Evolutionary conservation across 1,140 invertebrate genomes (phyloP).

Genomic region (Brachionus calyciflorus): DNA sequence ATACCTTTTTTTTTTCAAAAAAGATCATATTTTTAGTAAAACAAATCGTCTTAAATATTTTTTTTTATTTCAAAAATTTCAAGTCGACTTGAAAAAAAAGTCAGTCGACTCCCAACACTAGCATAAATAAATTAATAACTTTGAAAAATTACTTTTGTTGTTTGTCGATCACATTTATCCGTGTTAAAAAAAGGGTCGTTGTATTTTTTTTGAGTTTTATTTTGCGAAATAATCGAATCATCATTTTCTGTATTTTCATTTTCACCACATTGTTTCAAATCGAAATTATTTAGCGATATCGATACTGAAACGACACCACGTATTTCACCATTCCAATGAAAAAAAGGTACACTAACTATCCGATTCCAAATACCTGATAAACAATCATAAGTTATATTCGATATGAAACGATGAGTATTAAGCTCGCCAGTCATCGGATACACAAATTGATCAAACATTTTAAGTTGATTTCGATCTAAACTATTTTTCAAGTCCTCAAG

Average conservation of each 20-base stretch:
- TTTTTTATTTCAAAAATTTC: no score
- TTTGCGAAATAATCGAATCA: background rate
- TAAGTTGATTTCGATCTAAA: background rate
- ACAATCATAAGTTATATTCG: constrained; percentile 46
- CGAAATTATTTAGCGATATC: constrained; percentile 24
- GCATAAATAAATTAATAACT: background rate
- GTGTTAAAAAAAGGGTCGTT: constrained; percentile 34
- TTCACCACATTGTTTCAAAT: constrained; percentile 41
- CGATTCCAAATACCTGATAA: constrained; percentile 9
- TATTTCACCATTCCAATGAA: constrained; percentile 15
- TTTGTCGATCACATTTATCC: constrained; percentile 36
- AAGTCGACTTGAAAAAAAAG: no score
- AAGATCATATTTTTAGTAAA: no score
- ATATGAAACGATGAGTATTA: constrained; percentile 11
- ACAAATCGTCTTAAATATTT: no score
- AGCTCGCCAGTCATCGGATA: constrained; percentile 5
- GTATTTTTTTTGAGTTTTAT: background rate
- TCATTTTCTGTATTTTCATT: background rate
- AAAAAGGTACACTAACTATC: constrained; percentile 36
- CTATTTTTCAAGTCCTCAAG: constrained; percentile 16
- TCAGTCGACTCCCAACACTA: no score
- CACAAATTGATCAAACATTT: background rate
- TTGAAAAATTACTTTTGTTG: background rate
- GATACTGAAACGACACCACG: constrained; percentile 29
- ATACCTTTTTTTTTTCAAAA: no score